Evolutionary conservation across 2,888 invertebrate genomes (phyloP), one percentile per base, ranked within the genome.

Genomic region (Troides aeacus): DNA sequence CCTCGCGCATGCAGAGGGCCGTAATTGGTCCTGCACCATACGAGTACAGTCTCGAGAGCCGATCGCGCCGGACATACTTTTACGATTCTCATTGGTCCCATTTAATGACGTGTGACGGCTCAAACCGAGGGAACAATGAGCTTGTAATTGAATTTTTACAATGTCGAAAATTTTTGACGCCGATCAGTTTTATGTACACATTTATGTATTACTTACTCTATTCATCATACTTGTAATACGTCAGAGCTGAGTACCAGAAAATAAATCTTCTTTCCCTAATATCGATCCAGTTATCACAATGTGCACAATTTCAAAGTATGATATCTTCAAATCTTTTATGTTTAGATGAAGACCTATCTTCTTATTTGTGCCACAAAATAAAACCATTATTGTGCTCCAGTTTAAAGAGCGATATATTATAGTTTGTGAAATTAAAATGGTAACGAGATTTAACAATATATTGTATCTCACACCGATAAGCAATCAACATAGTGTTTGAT

Each of bases 21-120:
- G 90, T 91, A 91, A 92, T 92, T 92, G 92, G 92, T 88, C 85
- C 86, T 83, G 82, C 80, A 82, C 84, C 82, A 84, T 82, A 80
- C 82, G 85, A 87, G 84, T 83, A 82, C 81, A 78, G 80, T 79
- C 79, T 81, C 80, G 76, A 74, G 72, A 64, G 74, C 56, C 79
- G 84, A 84, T 83, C 84, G 79, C 78, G 79, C 76, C 77, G 82
- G 81, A 83, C 86, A 83, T 86, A 84, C 85, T 81, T 90, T 90
- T 88, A 90, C 88, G 89, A 88, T 81, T 87, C 88, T 87, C 86
- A 90, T 90, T 90, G 92, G 90, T 81, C 84, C 83, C 81, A 84
- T 86, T 90, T 89, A 90, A 90, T 89, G 89, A 88, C 81, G 87
- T 88, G 89, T 90, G 87, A 90, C 91, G 86, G 80, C 79, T 80